phyloP scores from a whole-genome alignment of 2,113 vertebrate genomes.

The Ardeotis arabs region DNA sequence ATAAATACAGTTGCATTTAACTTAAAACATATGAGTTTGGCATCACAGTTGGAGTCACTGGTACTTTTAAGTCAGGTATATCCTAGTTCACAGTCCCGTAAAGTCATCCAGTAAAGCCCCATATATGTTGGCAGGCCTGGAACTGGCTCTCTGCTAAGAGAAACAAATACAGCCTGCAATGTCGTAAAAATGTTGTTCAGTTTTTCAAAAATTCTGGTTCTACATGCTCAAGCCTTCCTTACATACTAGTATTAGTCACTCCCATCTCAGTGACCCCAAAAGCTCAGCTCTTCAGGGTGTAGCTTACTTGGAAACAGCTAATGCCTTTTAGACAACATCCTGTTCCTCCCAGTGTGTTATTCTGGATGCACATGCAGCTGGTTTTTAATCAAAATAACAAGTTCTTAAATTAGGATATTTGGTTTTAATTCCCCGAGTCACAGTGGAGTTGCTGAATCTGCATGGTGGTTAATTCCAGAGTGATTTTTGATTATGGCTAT shows the following conservation, averaged over 20 bases:
- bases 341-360: background rate
- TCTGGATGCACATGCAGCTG: conserved; percentile 6
- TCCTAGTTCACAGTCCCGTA: background rate
- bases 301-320: background rate
- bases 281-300: background rate
- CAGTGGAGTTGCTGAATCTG: conserved; percentile 47
- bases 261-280: background rate
- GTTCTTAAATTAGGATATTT: conserved; percentile 46
- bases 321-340: conserved; percentile 1
- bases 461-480: conserved; percentile 18
- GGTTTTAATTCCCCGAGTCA: conserved; percentile 41
- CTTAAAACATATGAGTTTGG: background rate
- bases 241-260: background rate
- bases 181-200: background rate
- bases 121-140: background rate
- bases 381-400: conserved; percentile 46
- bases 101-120: background rate
- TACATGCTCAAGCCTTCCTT: background rate
- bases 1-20: background rate
- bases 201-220: background rate
- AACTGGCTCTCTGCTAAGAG: background rate
- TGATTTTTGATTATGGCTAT: conserved; percentile 33
- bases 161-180: background rate
- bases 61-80: background rate
- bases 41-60: background rate